Base-by-base conservation (phyloP, 2,113 vertebrate genomes). In the Boleophthalmus pectinirostris region DNA sequence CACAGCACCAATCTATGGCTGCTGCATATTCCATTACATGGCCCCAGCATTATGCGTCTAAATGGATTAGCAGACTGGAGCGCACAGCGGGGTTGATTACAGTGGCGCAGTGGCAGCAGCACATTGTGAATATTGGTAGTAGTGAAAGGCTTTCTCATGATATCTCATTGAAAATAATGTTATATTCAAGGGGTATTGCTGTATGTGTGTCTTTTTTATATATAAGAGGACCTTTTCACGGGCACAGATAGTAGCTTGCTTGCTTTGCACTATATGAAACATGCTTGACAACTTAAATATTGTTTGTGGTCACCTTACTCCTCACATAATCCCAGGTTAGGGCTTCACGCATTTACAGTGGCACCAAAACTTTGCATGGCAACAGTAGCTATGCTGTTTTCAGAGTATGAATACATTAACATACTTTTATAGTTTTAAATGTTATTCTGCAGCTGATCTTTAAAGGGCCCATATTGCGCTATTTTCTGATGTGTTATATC, bases 211-310 rank as follows among this genome's bases (percentile, higher is more conserved):
- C 56, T 58, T 58, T 58, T 58, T 14, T 58, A 68, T 64, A 29
- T 58, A 68, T 60, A 35, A 64, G 14, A 57, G 29, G 15, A 67
- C n/a, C 45, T 57, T 83, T 75, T 23, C 46, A 80, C 77, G 43
- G 24, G 24, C 57, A 49, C 61, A 58, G 57, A 47, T 84, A 84
- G 87, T 83, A 81, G 89, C 87, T 90, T 80, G 91, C 90, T 93
- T 93, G 93, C 94, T 95, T 94, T 92, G 91, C 91, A 90, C 88
- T 82, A 73, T 88, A 84, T 82, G 80, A 70, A 81, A 91, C 73
- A 84, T 94, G 91, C 91, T 87, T 78, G 58, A 65, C 75, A 78
- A 75, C 73, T 75, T 79, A 71, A 75, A 83, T 66, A 78, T 64
- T 72, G 51, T 54, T 54, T 54, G 51, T 79, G 46, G 56, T 60